Base-by-base conservation (phyloP, 2,797 vertebrate genomes). In the Avahi laniger region DNA sequence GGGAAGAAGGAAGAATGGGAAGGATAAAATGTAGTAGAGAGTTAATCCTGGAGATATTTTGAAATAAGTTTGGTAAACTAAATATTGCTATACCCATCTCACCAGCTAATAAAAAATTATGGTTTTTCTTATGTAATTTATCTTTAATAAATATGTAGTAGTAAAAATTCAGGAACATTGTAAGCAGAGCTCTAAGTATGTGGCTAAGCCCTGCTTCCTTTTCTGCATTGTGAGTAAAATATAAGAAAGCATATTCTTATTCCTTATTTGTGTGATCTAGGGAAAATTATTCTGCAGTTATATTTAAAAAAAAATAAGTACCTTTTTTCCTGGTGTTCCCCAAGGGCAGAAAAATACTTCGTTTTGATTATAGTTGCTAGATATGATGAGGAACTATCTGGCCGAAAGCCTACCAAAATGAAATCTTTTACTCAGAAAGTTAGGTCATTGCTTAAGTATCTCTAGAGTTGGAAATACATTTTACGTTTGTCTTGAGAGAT, bases 331-430 rank as follows among this genome's bases (percentile, higher is more conserved):
- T 41, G 78, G 28, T 88, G 93, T 41, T 85, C 43, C 24, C 41
- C 48, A 48, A 75, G 73, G 69, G 92, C 28, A 93, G 69, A 46
- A 85, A 92, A 81, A 28, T 91, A 95, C 78, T 86, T 92, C 59
- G 15, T 73, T 96, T 92, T 95, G 63, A 86, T 89, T 91, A 65
- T 95, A 95, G 88, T 67, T 82, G 24, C 22, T 73, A 70, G 22
- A 69, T 63, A 26, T 88, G 82, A 26, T 67, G 22, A 73, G 63
- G 12, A 48, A 15, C 35, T 81, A 1, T 65, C 75, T 91, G 69
- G 7, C 41, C 57, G 22, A 73, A 87, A 93, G 48, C 4, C 78
- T 87, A 48, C 48, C 54, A 46, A 59, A 91, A 69, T 93, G 57
- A 86, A 86, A 38, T 87, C 38, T 85, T 91, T 91, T 81, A 48